Conservation (phyloP, 1,140 invertebrate genomes). For the Conus ventricosus region DNA sequence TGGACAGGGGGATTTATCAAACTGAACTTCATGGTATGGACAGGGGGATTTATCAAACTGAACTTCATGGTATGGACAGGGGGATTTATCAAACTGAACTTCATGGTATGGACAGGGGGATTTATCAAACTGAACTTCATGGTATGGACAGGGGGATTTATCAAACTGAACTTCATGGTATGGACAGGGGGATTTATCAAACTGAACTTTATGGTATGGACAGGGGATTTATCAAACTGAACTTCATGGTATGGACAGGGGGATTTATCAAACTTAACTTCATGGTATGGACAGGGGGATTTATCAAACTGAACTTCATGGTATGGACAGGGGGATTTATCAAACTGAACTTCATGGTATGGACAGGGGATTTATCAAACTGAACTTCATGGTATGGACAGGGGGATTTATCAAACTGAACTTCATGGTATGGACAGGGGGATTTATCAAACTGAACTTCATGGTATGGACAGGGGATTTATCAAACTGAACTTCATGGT, state of each 20-base stretch:
- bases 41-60: constrained; percentile 28
- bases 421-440: constrained; percentile 19
- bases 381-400: constrained; percentile 26
- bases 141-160: constrained; percentile 2
- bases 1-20: constrained; percentile 21
- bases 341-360: constrained; percentile 35
- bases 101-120: constrained; percentile 17
- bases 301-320: constrained; percentile 37
- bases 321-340: constrained; percentile 12
- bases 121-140: constrained; percentile 38
- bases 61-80: constrained; percentile 24
- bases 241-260: constrained; percentile 22
- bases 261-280: constrained; percentile 37
- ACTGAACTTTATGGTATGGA: constrained; percentile 28
- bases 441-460: constrained; percentile 38
- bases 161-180: constrained; percentile 36
- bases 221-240: constrained; percentile 30
- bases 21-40: constrained; percentile 30
- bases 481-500: constrained; percentile 38
- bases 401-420: constrained; percentile 37
- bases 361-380: constrained; percentile 24
- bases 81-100: constrained; percentile 37
- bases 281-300: constrained; percentile 11
- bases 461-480: constrained; percentile 4
- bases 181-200: constrained; percentile 21